Evolutionary conservation across 2,888 invertebrate genomes (phyloP).

Genomic region (Thecophora atra): DNA sequence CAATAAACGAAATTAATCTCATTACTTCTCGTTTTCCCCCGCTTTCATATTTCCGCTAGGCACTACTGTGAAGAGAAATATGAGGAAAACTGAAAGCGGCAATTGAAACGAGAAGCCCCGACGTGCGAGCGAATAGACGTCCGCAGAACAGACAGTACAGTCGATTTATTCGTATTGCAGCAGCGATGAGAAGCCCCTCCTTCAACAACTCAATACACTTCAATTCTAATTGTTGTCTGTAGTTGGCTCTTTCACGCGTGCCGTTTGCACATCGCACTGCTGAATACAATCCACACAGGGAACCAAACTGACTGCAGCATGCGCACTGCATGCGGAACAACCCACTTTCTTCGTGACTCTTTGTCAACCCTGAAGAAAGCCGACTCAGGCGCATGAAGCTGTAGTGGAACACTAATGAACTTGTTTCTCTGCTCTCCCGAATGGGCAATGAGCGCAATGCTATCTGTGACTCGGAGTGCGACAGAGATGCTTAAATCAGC

Average conservation of each 20-base stretch:
- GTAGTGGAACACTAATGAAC: constrained; percentile 6
- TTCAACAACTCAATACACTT: constrained; percentile 12
- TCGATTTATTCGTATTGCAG: not conserved
- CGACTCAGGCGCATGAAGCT: constrained; percentile 11
- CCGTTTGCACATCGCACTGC: constrained; percentile 33
- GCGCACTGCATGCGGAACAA: constrained; percentile 22
- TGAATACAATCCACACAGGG: constrained; percentile 57
- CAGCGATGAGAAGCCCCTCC: constrained; percentile 17
- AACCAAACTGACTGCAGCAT: not conserved
- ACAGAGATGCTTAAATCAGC: constrained; percentile 7
- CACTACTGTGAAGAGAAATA: constrained; percentile 1
- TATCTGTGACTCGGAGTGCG: constrained; percentile 20
- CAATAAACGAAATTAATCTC: constrained; percentile 17
- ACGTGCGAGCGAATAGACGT: not conserved
- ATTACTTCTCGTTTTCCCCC: constrained; percentile 26
- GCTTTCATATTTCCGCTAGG: constrained; percentile 4
- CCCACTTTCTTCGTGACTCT: constrained; percentile 22
- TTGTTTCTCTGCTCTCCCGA: constrained; percentile 27
- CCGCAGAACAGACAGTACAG: not conserved
- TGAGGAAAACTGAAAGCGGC: constrained; percentile 13
- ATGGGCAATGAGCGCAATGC: constrained; percentile 30
- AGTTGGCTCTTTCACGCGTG: constrained; percentile 32
- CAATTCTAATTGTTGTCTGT: not conserved
- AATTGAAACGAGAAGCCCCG: not conserved
- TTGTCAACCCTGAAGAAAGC: constrained; percentile 7